Conservation (phyloP, 2,888 invertebrate species). For the Geophilus truncorum region DNA sequence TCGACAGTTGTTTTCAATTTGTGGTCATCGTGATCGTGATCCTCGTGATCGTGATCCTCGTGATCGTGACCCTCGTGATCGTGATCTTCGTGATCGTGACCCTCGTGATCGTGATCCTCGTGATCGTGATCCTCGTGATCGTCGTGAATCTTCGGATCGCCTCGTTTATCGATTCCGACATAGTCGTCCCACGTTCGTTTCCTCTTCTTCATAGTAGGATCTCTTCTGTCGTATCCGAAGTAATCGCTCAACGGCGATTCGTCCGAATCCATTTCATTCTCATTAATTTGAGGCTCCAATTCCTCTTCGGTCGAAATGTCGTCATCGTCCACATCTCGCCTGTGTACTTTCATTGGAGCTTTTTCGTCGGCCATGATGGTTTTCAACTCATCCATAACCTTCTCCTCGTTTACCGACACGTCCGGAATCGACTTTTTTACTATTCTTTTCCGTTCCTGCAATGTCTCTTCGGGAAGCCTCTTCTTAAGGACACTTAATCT, state of each 20-base stretch:
- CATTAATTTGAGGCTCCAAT: background rate
- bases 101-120: slow-evolving; percentile 45
- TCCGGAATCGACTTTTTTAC: slow-evolving; percentile 21
- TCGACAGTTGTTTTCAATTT: slow-evolving; percentile 40
- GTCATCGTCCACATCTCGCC: background rate
- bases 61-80: slow-evolving; percentile 51
- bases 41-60: slow-evolving; percentile 52
- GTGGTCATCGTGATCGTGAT: slow-evolving; percentile 54
- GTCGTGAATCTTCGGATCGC: slow-evolving; percentile 58
- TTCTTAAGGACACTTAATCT: background rate
- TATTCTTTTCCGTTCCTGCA: background rate
- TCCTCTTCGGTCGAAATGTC: background rate
- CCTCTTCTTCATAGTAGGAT: background rate
- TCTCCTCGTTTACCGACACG: background rate
- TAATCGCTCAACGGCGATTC: background rate
- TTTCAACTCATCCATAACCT: slow-evolving; percentile 19
- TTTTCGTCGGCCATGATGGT: slow-evolving; percentile 30
- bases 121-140: slow-evolving; percentile 43
- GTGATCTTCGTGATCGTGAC: slow-evolving; percentile 18
- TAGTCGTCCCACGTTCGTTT: slow-evolving; percentile 67
- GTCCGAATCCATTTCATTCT: background rate
- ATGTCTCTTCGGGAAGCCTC: background rate
- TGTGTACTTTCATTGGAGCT: background rate
- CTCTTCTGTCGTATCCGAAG: background rate
- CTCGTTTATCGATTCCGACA: slow-evolving; percentile 75